Evolutionary conservation across 2,797 vertebrate genomes (phyloP), one percentile per base, ranked within the genome.

Genomic region (Sternotherus odoratus): DNA sequence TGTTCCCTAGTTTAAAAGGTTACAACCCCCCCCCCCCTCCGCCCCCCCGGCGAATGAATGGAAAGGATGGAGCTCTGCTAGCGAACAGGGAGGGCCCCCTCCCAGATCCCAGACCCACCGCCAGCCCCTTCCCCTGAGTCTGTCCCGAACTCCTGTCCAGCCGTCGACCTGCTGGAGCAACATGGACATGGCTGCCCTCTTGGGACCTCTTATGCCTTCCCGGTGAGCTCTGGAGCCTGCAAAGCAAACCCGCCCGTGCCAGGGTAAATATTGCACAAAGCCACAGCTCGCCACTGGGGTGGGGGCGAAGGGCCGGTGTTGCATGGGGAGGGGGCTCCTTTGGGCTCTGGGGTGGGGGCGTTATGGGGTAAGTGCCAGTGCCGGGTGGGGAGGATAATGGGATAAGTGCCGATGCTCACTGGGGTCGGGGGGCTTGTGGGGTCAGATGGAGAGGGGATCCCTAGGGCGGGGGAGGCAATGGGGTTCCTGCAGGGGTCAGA

Each of bases 1-100:
- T 97, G 96, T 97, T 93, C 79, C 74, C 82, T 88, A 92, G 91
- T 92, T 49, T 46, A 50, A 77, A 46, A 69, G 85, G 81, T 91
- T 39, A 69, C 69, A 26, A 43, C 26, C 39, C 69, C 69, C 39
- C 39, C 36, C 9, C 53, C 26, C 74, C 30, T 39, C 74, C 66
- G 77, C 77, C 77, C 77, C 77, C 79, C 84, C 33, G 10, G 51
- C 56, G 56, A 48, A 87, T 60, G 66, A 83, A 87, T 43, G 85
- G 74, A 86, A 88, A 81, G 39, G 78, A 90, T 60, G 23, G 2
- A 16, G 46, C 33, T 28, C 83, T 82, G 72, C 49, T 48, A 74
- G 15, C 53, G 80, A 80, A 49, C n/a, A 77, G 69, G 72, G 56
- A 77, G 72, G 16, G 17, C 28, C 50, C 24, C 48, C 26, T 23